Evolutionary conservation across 2,113 vertebrate genomes (phyloP), one percentile per base, ranked within the genome.

Genomic region (Bothrops jararaca): DNA sequence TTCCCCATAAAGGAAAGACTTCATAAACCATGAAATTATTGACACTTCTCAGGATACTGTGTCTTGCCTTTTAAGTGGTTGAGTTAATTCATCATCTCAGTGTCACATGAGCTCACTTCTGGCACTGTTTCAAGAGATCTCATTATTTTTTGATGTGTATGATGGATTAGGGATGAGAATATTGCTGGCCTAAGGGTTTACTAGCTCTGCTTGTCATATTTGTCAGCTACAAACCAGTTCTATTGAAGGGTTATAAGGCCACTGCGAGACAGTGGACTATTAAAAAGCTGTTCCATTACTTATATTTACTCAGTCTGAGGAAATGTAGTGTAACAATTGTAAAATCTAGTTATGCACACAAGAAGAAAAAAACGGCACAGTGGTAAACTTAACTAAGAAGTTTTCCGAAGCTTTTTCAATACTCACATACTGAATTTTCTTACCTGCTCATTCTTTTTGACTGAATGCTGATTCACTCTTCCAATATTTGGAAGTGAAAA

Each of bases 71-170:
- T 90, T 96, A 96, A 96, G 95, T 94, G 88, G 89, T 93, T 94
- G 92, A 96, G 94, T 94, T 96, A 96, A 97, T 97, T 96, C 92
- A 96, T 97, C 95, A 97, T 96, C 90, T 96, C 92, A 23, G 57
- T 97, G 96, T 97, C 96, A 95, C 93, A 95, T 96, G 96, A 96
- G 94, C 95, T 97, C 95, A 96, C 94, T 96, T 87, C 86, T 97
- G 97, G 96, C 94, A 91, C 3, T 15, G 52, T 96, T 97, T 96
- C 97, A 97, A 96, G 93, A 96, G 94, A 96, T 95, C 97, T 97
- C 96, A 97, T 97, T 97, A 97, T 97, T 97, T 97, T 97, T 97
- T 97, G 95, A 97, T 96, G 96, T 94, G 95, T 95, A 13, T 97
- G 97, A 97, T 97, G 96, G 96, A 97, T 96, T 97, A 95, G 96